A percentile compares a stretch with the other conserved stretches of the same genome.
Conservation (phyloP, 2,113 vertebrate species). For the Hemibates koningsi region DNA sequence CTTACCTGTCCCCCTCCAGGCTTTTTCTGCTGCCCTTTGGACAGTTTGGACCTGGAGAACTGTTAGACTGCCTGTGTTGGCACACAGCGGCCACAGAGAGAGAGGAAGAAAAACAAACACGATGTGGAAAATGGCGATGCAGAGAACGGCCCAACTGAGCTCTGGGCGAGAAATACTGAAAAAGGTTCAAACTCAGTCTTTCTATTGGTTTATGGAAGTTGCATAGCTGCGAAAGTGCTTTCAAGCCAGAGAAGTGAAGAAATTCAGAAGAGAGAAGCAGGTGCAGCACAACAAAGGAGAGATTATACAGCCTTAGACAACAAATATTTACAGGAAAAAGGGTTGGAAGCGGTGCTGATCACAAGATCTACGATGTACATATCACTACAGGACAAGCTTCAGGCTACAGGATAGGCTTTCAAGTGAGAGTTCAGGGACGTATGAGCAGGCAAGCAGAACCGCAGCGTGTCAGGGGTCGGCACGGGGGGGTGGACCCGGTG, state of each 20-base stretch:
- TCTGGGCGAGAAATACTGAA: background rate
- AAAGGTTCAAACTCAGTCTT: background rate
- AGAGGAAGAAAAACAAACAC: constrained; percentile 47
- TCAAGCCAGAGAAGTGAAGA: background rate
- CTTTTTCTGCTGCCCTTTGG: constrained; percentile 83
- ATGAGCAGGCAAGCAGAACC: constrained; percentile 21
- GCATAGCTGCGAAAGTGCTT: background rate
- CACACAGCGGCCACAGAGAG: constrained; percentile 63
- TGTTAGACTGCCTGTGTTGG: constrained; percentile 83
- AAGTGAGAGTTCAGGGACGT: background rate
- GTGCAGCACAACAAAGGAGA: constrained; percentile 2
- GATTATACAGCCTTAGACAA: background rate
- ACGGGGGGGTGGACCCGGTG: constrained; percentile 64
- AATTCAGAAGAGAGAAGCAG: constrained; percentile 10
- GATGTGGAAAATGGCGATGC: constrained; percentile 29
- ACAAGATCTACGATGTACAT: background rate
- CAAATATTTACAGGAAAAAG: constrained; percentile 8
- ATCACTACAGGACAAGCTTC: background rate
- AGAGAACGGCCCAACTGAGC: constrained; percentile 5
- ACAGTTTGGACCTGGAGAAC: constrained; percentile 85
- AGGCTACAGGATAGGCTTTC: background rate
- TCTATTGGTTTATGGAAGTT: background rate
- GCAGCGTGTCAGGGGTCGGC: background rate
- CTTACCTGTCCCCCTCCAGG: constrained; percentile 90
- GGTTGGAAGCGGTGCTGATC: background rate